Evolutionary conservation across 2,113 vertebrate species (phyloP), one percentile per base, ranked within the genome.

Genomic region (Monopterus albus): DNA sequence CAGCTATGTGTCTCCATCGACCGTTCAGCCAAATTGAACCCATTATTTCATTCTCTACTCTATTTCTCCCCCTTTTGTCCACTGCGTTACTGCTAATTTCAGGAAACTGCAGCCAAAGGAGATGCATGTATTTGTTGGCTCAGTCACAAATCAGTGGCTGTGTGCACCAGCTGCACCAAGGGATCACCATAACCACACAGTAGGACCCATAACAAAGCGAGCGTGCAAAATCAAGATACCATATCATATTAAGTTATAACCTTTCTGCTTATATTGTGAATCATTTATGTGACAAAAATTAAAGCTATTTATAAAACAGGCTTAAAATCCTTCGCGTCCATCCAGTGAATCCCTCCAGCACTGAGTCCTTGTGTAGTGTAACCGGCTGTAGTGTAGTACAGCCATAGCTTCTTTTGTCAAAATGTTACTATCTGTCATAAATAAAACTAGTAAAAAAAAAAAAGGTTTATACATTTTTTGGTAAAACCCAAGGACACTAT

Each of bases 41-140:
- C 38, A 49, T 76, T 58, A 36, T 83, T 75, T 83, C n/a, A n/a
- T n/a, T n/a, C n/a, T n/a, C n/a, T n/a, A n/a, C 51, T 65, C 60
- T 3, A 45, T 71, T 78, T 56, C 28, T 65, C 58, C 21, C 26
- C n/a, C 23, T 33, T 49, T 52, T 42, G 31, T 63, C 56, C 36
- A 4, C 7, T 51, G 6, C 15, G 14, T 78, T 71, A 62, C 52
- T 70, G 63, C 56, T 64, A 53, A 68, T 75, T 63, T 72, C 40
- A 46, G 58, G 21, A 58, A 72, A 80, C 23, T 53, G 25, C 42
- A 28, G 38, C 60, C 57, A 72, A 40, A 56, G 20, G 23, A 7
- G 45, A 42, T 35, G n/a, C n/a, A n/a, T 21, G 14, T 9, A 69
- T 75, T 59, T 63, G 21, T 52, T 46, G 47, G 49, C 68, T 64